phyloP scores from a whole-genome alignment of 1,140 invertebrate species.

The Lepidotrigona ventralis region DNA sequence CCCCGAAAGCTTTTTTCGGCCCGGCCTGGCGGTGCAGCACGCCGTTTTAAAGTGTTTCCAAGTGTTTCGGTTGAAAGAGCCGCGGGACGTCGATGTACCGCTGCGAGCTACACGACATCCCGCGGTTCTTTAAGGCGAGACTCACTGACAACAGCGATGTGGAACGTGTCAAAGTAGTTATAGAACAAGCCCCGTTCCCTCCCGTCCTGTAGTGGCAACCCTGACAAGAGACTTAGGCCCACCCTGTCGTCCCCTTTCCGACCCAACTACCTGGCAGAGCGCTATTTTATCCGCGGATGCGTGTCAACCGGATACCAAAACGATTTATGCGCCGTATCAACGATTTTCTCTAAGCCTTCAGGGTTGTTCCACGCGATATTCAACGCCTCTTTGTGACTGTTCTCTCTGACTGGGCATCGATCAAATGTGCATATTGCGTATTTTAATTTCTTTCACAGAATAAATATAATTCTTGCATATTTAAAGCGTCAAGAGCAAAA shows the following conservation, averaged over 20 bases:
- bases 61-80: constrained; percentile 49
- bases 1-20: background rate
- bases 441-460: background rate
- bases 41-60: constrained; percentile 55
- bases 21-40: background rate
- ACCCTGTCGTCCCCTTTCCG: constrained; percentile 12
- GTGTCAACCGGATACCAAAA: constrained; percentile 23
- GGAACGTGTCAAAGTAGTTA: constrained; percentile 76
- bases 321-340: constrained; percentile 30
- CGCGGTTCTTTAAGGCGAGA: constrained; percentile 70
- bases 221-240: constrained; percentile 34
- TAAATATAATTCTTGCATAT: too few species aligned
- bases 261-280: background rate
- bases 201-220: constrained; percentile 45
- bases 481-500: too few species aligned
- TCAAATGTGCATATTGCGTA: background rate
- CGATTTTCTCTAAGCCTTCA: background rate
- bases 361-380: background rate
- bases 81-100: constrained; percentile 40
- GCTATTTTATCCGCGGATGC: constrained; percentile 24
- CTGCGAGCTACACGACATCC: constrained; percentile 68
- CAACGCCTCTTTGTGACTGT: background rate
- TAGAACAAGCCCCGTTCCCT: constrained; percentile 56
- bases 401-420: background rate
- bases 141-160: constrained; percentile 68